Evolutionary conservation across 2,113 vertebrate genomes (phyloP).

Genomic region (Mungos mungo): DNA sequence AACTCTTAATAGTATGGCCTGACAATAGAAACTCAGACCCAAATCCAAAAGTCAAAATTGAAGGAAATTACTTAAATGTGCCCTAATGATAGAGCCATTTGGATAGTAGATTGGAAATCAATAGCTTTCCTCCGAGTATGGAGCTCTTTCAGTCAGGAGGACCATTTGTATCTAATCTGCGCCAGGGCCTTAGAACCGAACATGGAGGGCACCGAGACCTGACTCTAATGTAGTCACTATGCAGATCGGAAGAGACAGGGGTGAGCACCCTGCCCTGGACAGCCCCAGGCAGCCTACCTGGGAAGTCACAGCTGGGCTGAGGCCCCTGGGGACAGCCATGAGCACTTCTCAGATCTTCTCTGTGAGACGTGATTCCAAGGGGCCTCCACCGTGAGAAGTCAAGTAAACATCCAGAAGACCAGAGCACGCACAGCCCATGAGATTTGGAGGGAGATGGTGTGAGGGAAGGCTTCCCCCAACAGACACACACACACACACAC

Average conservation of each 20-base stretch:
- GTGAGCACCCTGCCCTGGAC: background rate
- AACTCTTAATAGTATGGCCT: constrained; percentile 80
- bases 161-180: constrained; percentile 82
- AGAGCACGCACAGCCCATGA: background rate
- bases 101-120: constrained; percentile 86
- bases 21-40: constrained; percentile 79
- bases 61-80: constrained; percentile 82
- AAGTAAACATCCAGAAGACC: background rate
- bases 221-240: constrained; percentile 54
- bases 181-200: constrained; percentile 47
- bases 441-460: background rate
- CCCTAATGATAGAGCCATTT: constrained; percentile 84
- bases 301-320: background rate
- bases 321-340: background rate
- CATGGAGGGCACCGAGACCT: constrained; percentile 62
- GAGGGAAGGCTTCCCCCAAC: background rate
- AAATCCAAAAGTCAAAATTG: constrained; percentile 79
- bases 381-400: background rate
- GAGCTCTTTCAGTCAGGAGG: constrained; percentile 77
- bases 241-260: constrained; percentile 69
- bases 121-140: constrained; percentile 82
- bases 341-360: background rate
- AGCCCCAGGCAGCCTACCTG: background rate
- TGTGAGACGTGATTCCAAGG: background rate
- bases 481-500: background rate